These are phyloP conservation scores for Echinops telfairi DNA, from an alignment of 2,113 vertebrate genomes.

Conservation along the genomic window DNA sequence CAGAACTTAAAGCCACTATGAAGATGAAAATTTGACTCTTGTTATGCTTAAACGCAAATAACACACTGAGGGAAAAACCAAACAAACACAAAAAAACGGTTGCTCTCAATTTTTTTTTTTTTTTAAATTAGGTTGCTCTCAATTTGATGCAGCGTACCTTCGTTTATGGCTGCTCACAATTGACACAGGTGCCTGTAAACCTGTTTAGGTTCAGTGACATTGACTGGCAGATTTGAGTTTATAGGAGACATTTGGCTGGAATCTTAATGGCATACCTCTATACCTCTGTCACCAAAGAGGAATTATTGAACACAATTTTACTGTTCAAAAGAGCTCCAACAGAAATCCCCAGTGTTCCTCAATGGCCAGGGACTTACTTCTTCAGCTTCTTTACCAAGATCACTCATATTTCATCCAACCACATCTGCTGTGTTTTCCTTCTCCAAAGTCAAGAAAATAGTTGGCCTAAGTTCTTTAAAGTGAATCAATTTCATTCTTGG, in stretches of 20 bases:
- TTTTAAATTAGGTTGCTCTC: not conserved
- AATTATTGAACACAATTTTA: not conserved
- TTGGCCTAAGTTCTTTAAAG: not conserved
- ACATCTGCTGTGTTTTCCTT: not conserved
- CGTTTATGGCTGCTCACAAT: not conserved
- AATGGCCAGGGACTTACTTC: not conserved
- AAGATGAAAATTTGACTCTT: slow-evolving; percentile 4
- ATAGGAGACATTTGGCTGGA: not conserved
- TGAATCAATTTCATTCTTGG: not conserved
- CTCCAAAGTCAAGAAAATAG: not conserved
- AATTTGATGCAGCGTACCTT: not conserved
- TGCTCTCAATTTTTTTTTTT: not conserved
- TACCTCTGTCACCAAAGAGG: not conserved
- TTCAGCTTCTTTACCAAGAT: not conserved
- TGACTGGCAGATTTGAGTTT: not conserved
- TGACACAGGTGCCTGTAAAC: not conserved
- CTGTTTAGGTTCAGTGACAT: not conserved
- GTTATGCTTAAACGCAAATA: not conserved
- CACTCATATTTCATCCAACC: not conserved
- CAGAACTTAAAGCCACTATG: slow-evolving; percentile 2
- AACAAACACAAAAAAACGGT: not conserved
- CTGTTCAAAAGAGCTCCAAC: not conserved
- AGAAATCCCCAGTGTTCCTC: not conserved
- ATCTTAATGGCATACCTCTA: not conserved
- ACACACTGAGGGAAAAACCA: not conserved